phyloP scores from a whole-genome alignment of 1,140 invertebrate species.

The Megathymus violae region DNA sequence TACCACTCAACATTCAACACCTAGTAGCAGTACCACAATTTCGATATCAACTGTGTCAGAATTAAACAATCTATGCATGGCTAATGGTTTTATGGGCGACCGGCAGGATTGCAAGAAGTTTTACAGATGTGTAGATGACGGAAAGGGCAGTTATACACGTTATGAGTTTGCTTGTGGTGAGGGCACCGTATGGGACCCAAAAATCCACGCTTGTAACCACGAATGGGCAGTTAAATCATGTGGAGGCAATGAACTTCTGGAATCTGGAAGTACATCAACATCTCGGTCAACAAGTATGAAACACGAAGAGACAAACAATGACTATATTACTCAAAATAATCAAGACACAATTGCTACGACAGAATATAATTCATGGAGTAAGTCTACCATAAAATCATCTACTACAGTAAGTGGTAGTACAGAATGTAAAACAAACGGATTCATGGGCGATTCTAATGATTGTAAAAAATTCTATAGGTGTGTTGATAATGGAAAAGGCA shows the following conservation, averaged over 20 bases:
- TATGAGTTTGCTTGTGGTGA: conserved; percentile 87
- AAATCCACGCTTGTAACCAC: conserved; percentile 86
- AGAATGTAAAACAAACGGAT: conserved; percentile 83
- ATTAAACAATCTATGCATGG: conserved; percentile 58
- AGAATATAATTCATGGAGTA: conserved; percentile 12
- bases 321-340: neutral
- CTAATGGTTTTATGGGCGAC: conserved; percentile 85
- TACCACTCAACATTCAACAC: conserved; percentile 25
- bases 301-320: conserved; percentile 10
- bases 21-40: conserved; percentile 36
- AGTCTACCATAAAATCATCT: conserved; percentile 21
- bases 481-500: conserved; percentile 85
- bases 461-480: conserved; percentile 89
- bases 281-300: conserved; percentile 10
- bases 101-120: conserved; percentile 87
- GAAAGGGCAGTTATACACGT: conserved; percentile 83
- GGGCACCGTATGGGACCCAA: conserved; percentile 87
- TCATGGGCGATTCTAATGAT: conserved; percentile 84
- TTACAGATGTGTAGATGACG: conserved; percentile 87
- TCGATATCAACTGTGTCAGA: conserved; percentile 22
- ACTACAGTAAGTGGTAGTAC: conserved; percentile 28
- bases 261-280: conserved; percentile 16
- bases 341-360: conserved; percentile 17
- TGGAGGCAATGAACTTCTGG: conserved; percentile 37
- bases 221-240: conserved; percentile 82